Conservation (phyloP, 2,113 vertebrate genomes). For the Pelecanoides urinatrix region DNA sequence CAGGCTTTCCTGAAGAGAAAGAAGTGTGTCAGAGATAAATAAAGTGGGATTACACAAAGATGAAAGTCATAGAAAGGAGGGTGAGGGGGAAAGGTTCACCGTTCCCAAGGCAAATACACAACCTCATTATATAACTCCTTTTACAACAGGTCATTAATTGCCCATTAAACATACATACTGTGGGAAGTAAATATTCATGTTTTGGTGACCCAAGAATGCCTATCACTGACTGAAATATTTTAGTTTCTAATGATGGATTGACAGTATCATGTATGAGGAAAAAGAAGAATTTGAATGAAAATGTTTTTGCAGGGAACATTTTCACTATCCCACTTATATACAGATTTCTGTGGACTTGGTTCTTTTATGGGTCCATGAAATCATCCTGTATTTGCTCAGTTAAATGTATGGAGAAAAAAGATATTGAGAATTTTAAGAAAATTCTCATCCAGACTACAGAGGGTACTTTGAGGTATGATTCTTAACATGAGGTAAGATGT, state of each 20-base stretch:
- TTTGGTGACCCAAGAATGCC: background rate
- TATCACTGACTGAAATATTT: background rate
- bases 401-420: conserved; percentile 80
- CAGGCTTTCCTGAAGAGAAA: background rate
- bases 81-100: background rate
- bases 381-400: conserved; percentile 76
- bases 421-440: conserved; percentile 76
- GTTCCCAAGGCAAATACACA: background rate
- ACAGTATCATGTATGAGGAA: background rate
- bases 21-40: background rate
- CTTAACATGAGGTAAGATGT: background rate
- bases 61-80: background rate
- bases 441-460: conserved; percentile 75
- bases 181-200: background rate
- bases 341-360: conserved; percentile 75
- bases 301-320: conserved; percentile 68
- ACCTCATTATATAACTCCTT: background rate
- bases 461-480: conserved; percentile 73
- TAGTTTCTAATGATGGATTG: background rate
- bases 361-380: conserved; percentile 74
- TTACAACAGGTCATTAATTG: background rate
- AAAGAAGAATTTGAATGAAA: background rate
- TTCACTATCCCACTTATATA: conserved; percentile 63
- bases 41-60: background rate
- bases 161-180: background rate